These are phyloP conservation scores for Acanthosoma haemorrhoidale DNA, from an alignment of 2,888 invertebrate species.

Conservation along the genomic window DNA sequence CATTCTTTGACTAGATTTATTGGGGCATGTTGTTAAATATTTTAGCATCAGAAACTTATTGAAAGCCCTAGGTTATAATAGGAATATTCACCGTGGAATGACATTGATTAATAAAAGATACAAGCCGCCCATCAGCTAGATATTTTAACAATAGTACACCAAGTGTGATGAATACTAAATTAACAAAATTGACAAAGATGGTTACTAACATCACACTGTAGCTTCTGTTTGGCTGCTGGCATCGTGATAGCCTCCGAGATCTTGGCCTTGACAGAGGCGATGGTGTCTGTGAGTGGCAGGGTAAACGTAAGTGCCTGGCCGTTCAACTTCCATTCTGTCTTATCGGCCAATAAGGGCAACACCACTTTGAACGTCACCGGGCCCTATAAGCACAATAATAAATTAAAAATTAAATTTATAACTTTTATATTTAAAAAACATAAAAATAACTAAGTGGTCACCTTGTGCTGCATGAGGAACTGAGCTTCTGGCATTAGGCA, in stretches of 20 bases:
- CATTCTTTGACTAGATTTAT: too few relatives aligned
- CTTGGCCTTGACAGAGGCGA: slow-evolving; percentile 81
- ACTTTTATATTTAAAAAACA: slow-evolving; percentile 32
- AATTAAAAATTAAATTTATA: slow-evolving; percentile 25
- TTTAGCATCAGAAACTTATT: too few relatives aligned
- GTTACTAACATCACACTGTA: slow-evolving; percentile 76
- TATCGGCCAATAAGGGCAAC: slow-evolving; percentile 78
- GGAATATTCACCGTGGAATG: too few relatives aligned
- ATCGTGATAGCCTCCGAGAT: slow-evolving; percentile 82
- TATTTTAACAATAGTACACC: too few relatives aligned
- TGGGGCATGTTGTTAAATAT: too few relatives aligned
- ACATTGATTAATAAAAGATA: too few relatives aligned
- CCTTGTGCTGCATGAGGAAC: slow-evolving; percentile 65
- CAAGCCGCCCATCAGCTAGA: too few relatives aligned
- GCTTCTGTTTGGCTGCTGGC: slow-evolving; percentile 95
- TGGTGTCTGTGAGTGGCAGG: slow-evolving; percentile 68
- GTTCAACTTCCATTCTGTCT: slow-evolving; percentile 90
- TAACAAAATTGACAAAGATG: too few relatives aligned
- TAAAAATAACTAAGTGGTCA: slow-evolving; percentile 40
- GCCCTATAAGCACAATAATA: slow-evolving; percentile 49
- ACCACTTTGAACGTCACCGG: slow-evolving; percentile 76
- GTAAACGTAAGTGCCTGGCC: slow-evolving; percentile 80
- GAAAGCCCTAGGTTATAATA: too few relatives aligned
- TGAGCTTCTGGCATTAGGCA: slow-evolving; percentile 83
- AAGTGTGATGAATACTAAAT: background rate